Conservation (phyloP, 2,888 invertebrate genomes). For the Diaperis boleti region DNA sequence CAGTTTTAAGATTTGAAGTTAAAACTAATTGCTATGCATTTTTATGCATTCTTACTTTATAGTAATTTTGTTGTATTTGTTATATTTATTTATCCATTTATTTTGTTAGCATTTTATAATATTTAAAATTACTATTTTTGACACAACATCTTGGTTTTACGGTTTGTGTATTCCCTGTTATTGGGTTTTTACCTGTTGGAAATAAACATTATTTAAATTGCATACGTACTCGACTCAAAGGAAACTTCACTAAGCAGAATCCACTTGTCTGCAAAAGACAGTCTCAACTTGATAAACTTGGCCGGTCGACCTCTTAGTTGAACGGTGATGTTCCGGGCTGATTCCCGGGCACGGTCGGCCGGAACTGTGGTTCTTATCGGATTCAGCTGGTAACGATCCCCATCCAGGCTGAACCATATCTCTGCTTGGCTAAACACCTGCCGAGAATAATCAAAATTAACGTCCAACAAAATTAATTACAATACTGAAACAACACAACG, state of each 20-base stretch:
- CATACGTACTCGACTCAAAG: conserved; percentile 79
- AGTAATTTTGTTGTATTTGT: too few species aligned
- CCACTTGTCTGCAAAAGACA: conserved; percentile 87
- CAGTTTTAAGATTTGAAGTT: too few species aligned
- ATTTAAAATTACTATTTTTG: too few species aligned
- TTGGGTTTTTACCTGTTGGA: too few species aligned
- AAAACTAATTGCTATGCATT: too few species aligned
- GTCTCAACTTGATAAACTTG: conserved; percentile 79
- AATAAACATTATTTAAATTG: too few species aligned
- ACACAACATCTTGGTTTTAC: too few species aligned
- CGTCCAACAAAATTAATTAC: conserved; percentile 29
- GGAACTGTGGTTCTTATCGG: conserved; percentile 75
- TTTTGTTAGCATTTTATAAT: too few species aligned
- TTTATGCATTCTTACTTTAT: too few species aligned
- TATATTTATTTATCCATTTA: too few species aligned
- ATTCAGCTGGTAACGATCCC: conserved; percentile 78
- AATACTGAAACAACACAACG: conserved; percentile 26
- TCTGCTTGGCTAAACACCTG: conserved; percentile 82
- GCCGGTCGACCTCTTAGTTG: conserved; percentile 81
- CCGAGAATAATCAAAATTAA: conserved; percentile 40
- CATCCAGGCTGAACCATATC: conserved; percentile 85
- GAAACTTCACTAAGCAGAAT: conserved; percentile 90
- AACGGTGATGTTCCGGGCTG: conserved; percentile 77
- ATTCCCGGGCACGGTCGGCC: conserved; percentile 69
- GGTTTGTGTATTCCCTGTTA: too few species aligned